Evolutionary conservation across 2,797 vertebrate species (phyloP).

Genomic region (Sebastes trivittatus): DNA sequence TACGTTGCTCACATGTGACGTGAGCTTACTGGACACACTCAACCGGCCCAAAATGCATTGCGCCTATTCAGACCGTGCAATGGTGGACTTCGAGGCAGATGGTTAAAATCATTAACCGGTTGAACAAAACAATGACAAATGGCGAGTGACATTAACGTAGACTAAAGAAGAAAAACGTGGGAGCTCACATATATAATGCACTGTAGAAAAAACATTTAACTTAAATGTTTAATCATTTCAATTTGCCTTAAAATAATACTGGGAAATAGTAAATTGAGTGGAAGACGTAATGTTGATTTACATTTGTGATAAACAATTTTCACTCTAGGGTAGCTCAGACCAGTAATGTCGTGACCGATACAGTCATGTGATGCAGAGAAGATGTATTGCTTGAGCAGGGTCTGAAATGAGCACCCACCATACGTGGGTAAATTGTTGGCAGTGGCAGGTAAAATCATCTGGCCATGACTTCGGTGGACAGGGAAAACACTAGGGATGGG

Average conservation of each 20-base stretch:
- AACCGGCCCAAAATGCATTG: background rate
- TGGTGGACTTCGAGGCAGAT: background rate
- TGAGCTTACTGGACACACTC: background rate
- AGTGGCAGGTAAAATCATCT: too few species aligned
- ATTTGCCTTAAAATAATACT: too few species aligned
- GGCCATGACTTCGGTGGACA: rapidly evolving
- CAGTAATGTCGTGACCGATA: background rate
- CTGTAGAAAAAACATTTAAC: too few species aligned
- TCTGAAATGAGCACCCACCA: too few species aligned
- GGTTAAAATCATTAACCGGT: background rate
- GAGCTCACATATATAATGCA: too few species aligned
- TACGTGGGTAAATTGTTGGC: too few species aligned
- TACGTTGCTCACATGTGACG: too few species aligned
- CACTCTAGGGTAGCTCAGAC: background rate
- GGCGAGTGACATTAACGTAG: background rate
- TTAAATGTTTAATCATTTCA: too few species aligned
- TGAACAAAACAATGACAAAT: background rate
- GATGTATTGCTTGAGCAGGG: background rate
- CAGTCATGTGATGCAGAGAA: background rate
- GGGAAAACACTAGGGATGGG: too few species aligned
- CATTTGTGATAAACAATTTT: background rate
- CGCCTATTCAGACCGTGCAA: background rate
- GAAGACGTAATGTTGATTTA: background rate
- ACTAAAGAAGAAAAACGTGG: background rate
- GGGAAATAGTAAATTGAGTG: background rate